These are phyloP conservation scores for Helicolenus hilgendorfi DNA, from an alignment of 2,797 vertebrate genomes.

Conservation along the genomic window DNA sequence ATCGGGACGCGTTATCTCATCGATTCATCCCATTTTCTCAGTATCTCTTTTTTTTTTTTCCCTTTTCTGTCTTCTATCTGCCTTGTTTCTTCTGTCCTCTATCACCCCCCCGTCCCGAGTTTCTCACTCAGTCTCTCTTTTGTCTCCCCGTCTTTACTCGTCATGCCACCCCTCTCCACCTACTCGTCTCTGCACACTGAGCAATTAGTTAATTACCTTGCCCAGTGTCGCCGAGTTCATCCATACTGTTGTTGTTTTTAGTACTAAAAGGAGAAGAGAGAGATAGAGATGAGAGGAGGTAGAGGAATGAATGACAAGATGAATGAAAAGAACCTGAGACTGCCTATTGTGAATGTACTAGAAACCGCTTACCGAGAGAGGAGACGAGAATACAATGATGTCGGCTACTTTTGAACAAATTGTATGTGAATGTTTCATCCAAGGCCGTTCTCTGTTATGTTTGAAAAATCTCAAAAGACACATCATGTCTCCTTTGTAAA, in stretches of 20 bases:
- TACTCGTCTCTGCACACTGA: conserved; percentile 46
- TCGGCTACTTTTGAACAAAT: background rate
- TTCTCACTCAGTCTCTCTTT: conserved; percentile 13
- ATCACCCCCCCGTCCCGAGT: background rate
- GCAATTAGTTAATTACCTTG: conserved; percentile 65
- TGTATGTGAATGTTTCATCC: background rate
- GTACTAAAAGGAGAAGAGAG: background rate
- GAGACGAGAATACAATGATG: background rate
- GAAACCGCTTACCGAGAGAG: background rate
- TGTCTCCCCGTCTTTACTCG: conserved; percentile 12
- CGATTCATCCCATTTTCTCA: background rate
- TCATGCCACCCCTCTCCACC: background rate
- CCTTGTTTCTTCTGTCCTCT: background rate
- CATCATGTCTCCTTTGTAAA: background rate
- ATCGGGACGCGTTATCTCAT: background rate
- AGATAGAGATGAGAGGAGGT: background rate
- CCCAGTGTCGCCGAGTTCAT: conserved; percentile 53
- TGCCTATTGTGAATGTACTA: background rate
- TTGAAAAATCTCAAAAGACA: background rate
- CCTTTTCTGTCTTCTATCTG: background rate
- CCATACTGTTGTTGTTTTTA: conserved; percentile 41
- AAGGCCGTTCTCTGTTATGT: background rate
- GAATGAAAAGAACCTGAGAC: background rate
- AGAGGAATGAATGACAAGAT: conserved; percentile 28
- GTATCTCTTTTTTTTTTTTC: background rate